phyloP scores from a whole-genome alignment of 2,888 invertebrate species.

The Parasteatoda lunata region DNA sequence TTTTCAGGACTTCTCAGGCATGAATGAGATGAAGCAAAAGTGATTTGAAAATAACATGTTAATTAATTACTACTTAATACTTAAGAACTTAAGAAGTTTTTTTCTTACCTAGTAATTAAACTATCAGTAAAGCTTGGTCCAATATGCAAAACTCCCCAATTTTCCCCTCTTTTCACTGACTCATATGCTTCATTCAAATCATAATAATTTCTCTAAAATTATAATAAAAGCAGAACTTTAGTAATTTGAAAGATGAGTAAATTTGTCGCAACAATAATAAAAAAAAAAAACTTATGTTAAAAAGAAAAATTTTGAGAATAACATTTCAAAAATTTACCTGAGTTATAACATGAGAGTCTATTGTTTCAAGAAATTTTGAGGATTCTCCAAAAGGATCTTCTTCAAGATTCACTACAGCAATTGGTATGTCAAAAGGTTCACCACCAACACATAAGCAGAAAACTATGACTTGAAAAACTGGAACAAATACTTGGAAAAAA shows the following conservation, averaged over 20 bases:
- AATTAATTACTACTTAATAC: not conserved
- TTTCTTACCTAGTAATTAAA: slow-evolving; percentile 78
- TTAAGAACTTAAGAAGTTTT: not conserved
- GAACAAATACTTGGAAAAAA: slow-evolving; percentile 75
- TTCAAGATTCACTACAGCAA: slow-evolving; percentile 75
- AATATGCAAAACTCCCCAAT: slow-evolving; percentile 92
- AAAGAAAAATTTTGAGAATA: not conserved
- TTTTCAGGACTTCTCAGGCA: too few relatives aligned
- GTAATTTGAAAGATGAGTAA: not conserved
- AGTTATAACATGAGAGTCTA: slow-evolving; percentile 81
- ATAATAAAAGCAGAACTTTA: not conserved
- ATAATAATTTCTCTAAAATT: slow-evolving; percentile 47
- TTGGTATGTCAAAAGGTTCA: slow-evolving; percentile 72
- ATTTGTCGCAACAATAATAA: not conserved
- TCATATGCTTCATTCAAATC: slow-evolving; percentile 78
- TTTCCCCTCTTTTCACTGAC: slow-evolving; percentile 84
- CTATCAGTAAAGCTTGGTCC: slow-evolving; percentile 92
- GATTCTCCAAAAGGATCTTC: slow-evolving; percentile 56
- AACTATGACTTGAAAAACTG: slow-evolving; percentile 75
- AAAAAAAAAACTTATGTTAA: not conserved
- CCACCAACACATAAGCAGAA: slow-evolving; percentile 75
- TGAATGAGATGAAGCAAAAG: too few relatives aligned
- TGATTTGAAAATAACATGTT: too few relatives aligned
- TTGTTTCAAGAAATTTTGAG: slow-evolving; percentile 78
- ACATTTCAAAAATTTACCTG: slow-evolving; percentile 67